Percentiles rank a stretch among this genome's conserved stretches.
These are phyloP conservation scores for Melanerpes aurifrons DNA, from an alignment of 2,113 vertebrate species.

Conservation along the genomic window DNA sequence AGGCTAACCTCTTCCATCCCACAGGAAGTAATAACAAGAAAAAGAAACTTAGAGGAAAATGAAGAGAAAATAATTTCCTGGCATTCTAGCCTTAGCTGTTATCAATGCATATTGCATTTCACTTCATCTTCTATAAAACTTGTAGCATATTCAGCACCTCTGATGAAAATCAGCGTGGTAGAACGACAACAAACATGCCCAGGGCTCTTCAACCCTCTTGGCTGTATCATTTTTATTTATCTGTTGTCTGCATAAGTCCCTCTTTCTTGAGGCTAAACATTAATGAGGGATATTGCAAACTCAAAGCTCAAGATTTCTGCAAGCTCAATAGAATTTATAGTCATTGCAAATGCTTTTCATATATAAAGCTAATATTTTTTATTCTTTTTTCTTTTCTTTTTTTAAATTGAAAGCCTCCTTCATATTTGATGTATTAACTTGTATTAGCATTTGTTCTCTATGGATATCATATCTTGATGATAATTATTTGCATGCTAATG, in stretches of 20 bases:
- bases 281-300: slow-evolving; percentile 59
- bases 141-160: slow-evolving; percentile 50
- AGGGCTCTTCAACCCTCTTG: slow-evolving; percentile 56
- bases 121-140: slow-evolving; percentile 20
- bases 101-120: slow-evolving; percentile 47
- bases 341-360: slow-evolving; percentile 38
- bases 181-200: slow-evolving; percentile 42
- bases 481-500: slow-evolving; percentile 65
- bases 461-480: slow-evolving; percentile 41
- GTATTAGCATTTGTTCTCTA: slow-evolving; percentile 58
- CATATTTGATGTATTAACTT: slow-evolving; percentile 42
- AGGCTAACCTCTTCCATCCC: slow-evolving; percentile 32
- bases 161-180: slow-evolving; percentile 47
- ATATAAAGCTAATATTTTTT: slow-evolving; percentile 49
- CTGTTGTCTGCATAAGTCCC: slow-evolving; percentile 35
- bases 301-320: slow-evolving; percentile 60
- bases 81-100: slow-evolving; percentile 15
- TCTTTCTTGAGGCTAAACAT: slow-evolving; percentile 64
- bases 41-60: slow-evolving; percentile 45
- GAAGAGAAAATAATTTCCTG: slow-evolving; percentile 56
- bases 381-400: not conserved
- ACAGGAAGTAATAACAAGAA: slow-evolving; percentile 33
- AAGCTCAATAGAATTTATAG: slow-evolving; percentile 61
- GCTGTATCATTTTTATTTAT: slow-evolving; percentile 64
- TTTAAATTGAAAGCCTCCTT: slow-evolving; percentile 34